Percentiles rank a stretch among this genome's conserved stretches.
Conservation (phyloP, 2,888 invertebrate genomes). For the Uropetala carovei region DNA sequence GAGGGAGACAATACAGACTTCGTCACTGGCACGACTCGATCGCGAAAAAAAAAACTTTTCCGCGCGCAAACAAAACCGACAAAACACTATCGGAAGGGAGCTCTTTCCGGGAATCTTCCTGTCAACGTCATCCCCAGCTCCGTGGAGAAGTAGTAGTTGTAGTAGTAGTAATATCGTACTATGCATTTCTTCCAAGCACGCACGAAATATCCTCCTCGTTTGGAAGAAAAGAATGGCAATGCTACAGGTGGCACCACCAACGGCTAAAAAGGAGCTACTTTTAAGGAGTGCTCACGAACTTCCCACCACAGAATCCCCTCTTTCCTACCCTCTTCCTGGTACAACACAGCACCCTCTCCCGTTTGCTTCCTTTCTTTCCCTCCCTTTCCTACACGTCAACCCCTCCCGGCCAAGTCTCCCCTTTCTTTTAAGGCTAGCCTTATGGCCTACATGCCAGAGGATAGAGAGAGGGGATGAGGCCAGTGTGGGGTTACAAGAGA, state of each 20-base stretch:
- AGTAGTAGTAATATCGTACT: background rate
- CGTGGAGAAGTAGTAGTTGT: no score
- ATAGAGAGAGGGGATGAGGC: background rate
- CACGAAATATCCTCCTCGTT: background rate
- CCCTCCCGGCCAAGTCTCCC: background rate
- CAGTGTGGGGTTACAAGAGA: background rate
- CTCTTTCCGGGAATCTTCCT: background rate
- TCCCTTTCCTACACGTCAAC: background rate
- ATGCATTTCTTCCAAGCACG: background rate
- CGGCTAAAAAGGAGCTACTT: background rate
- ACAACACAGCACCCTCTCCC: background rate
- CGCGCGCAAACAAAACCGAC: background rate
- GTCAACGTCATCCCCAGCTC: no score
- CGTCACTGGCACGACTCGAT: background rate
- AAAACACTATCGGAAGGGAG: background rate
- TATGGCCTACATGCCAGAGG: constrained; percentile 21
- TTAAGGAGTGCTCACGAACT: no score
- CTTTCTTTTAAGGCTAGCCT: constrained; percentile 29
- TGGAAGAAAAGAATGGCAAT: background rate
- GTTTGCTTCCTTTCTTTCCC: constrained; percentile 29
- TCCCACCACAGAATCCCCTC: no score
- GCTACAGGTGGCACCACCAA: constrained; percentile 50
- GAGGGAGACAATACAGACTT: background rate
- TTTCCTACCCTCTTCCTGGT: background rate
- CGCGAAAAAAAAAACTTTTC: background rate